phyloP scores from a whole-genome alignment of 2,888 invertebrate species.

The Pristionchus japonicus region DNA sequence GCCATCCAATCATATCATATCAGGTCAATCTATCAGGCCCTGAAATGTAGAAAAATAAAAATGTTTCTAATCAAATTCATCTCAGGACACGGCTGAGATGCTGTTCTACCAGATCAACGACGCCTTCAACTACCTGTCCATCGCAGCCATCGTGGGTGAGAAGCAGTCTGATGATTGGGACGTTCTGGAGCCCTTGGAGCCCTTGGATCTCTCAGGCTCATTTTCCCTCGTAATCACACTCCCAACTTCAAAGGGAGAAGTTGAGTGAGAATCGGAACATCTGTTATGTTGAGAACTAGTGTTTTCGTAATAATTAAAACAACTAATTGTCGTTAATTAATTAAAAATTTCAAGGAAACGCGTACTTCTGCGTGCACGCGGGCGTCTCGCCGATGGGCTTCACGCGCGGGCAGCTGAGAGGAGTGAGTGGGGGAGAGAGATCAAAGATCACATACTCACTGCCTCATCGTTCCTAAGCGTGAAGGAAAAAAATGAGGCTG shows the following conservation, averaged over 20 bases:
- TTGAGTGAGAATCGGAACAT: too few species aligned
- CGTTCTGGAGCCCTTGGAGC: too few species aligned
- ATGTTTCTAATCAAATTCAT: background rate
- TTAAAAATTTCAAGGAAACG: background rate
- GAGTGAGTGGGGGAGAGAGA: background rate
- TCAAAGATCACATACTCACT: background rate
- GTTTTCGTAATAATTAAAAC: background rate
- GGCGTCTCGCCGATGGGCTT: background rate
- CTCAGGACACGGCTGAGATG: background rate
- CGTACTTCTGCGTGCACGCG: background rate
- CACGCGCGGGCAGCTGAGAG: background rate
- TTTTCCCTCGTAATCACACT: too few species aligned
- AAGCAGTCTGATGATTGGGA: too few species aligned
- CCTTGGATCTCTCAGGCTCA: too few species aligned
- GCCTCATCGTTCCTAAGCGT: too few species aligned
- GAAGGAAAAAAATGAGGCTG: too few species aligned
- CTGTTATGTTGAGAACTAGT: too few species aligned
- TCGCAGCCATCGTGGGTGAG: background rate
- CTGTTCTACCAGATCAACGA: background rate
- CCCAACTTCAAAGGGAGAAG: too few species aligned
- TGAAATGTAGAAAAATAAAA: too few species aligned
- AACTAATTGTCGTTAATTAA: background rate
- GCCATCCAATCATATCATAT: too few species aligned
- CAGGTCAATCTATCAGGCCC: too few species aligned
- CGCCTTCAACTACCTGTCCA: slow-evolving; percentile 4